Conservation (phyloP, 92 coral and sea anemone genomes). For the Actinostola sp. region DNA sequence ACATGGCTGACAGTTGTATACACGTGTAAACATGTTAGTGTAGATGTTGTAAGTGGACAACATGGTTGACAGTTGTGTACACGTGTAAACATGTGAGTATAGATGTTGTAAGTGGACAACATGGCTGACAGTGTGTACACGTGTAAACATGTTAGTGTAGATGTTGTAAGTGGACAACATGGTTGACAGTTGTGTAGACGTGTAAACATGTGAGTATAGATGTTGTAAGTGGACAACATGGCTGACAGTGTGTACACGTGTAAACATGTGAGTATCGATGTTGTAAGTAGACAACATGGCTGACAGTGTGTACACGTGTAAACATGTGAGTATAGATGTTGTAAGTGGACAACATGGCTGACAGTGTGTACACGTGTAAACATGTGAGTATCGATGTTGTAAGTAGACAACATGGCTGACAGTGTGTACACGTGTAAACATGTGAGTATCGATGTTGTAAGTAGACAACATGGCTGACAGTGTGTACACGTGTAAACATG, state of each 20-base stretch:
- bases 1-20: background rate
- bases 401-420: no score
- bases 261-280: no score
- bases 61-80: background rate
- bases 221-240: background rate
- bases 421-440: constrained; percentile 33
- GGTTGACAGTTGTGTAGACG: background rate
- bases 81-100: no score
- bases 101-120: background rate
- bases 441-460: background rate
- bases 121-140: background rate
- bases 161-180: background rate
- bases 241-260: background rate
- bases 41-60: background rate
- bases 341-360: no score
- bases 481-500: constrained; percentile 49
- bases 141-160: no score
- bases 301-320: background rate
- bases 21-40: no score
- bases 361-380: constrained; percentile 5
- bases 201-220: no score
- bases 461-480: constrained; percentile 82
- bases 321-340: no score
- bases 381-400: no score
- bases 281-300: background rate